Conservation (phyloP, 2,797 vertebrate species). For the Nannoperca obscura region DNA sequence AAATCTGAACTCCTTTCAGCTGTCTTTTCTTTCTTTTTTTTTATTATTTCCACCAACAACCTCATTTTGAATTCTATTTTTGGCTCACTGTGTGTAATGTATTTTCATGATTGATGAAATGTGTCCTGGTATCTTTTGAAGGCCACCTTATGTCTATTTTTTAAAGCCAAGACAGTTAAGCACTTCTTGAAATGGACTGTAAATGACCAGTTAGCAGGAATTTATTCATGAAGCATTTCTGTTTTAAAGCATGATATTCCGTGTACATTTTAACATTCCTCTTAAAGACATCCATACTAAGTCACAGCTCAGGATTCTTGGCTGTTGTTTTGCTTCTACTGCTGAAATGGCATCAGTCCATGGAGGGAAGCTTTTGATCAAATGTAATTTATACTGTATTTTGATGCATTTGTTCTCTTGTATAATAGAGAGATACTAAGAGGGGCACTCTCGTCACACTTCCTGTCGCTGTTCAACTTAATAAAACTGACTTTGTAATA, state of each 20-base stretch:
- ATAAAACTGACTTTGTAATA: slow-evolving; percentile 76
- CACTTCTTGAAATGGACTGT: slow-evolving; percentile 42
- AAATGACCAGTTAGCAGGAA: slow-evolving; percentile 53
- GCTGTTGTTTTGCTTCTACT: slow-evolving; percentile 48
- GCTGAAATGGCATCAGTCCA: slow-evolving; percentile 29
- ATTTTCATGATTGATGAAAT: slow-evolving; percentile 43
- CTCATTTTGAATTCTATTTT: slow-evolving; percentile 58
- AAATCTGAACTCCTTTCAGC: slow-evolving; percentile 76
- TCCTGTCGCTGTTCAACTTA: slow-evolving; percentile 67
- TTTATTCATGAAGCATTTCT: slow-evolving; percentile 85
- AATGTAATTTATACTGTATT: slow-evolving; percentile 68
- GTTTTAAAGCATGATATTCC: slow-evolving; percentile 88
- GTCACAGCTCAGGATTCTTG: slow-evolving; percentile 78
- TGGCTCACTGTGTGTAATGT: slow-evolving; percentile 48
- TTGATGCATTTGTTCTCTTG: slow-evolving; percentile 58
- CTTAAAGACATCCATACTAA: slow-evolving; percentile 90
- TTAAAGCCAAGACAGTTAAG: slow-evolving; percentile 20
- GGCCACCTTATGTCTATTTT: slow-evolving; percentile 8
- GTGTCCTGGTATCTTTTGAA: slow-evolving; percentile 3
- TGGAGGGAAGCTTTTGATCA: slow-evolving; percentile 32
- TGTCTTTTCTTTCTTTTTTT: neutral
- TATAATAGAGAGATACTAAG: slow-evolving; percentile 36
- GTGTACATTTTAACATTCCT: slow-evolving; percentile 95
- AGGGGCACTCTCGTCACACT: slow-evolving; percentile 46
- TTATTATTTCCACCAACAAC: slow-evolving; percentile 56